Evolutionary conservation across 2,888 invertebrate genomes (phyloP).

Genomic region (Synergus umbraculus): DNA sequence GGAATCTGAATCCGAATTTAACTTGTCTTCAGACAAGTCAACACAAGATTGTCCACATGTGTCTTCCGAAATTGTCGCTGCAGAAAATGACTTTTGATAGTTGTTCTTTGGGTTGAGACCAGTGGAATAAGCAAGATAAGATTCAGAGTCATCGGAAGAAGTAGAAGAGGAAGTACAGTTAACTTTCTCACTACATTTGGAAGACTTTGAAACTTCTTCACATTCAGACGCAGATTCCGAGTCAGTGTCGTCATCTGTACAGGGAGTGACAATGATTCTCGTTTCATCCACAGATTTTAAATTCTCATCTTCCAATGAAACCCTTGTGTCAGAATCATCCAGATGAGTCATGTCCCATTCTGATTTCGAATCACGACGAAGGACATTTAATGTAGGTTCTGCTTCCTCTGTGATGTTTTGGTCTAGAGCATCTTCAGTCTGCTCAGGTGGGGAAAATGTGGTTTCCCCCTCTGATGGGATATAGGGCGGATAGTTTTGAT

Average conservation of each 20-base stretch:
- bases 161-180: conserved; percentile 45
- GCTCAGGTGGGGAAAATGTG: background rate
- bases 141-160: conserved; percentile 64
- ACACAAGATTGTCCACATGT: conserved; percentile 47
- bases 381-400: background rate
- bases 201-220: conserved; percentile 40
- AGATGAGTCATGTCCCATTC: background rate
- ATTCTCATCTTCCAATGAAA: background rate
- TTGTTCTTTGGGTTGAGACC: conserved; percentile 59
- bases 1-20: conserved; percentile 49
- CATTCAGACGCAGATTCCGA: conserved; percentile 41
- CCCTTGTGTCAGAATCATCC: background rate
- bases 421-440: background rate
- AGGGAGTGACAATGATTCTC: conserved; percentile 38
- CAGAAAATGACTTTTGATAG: conserved; percentile 47
- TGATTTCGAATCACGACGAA: background rate
- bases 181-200: conserved; percentile 27
- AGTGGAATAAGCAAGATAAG: conserved; percentile 70
- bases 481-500: conserved; percentile 48
- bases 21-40: conserved; percentile 51
- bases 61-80: conserved; percentile 53
- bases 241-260: conserved; percentile 40
- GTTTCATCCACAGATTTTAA: background rate
- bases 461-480: background rate
- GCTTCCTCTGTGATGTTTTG: background rate